Base-by-base conservation (phyloP, 2,888 invertebrate species). In the Diarsia brunnea region DNA sequence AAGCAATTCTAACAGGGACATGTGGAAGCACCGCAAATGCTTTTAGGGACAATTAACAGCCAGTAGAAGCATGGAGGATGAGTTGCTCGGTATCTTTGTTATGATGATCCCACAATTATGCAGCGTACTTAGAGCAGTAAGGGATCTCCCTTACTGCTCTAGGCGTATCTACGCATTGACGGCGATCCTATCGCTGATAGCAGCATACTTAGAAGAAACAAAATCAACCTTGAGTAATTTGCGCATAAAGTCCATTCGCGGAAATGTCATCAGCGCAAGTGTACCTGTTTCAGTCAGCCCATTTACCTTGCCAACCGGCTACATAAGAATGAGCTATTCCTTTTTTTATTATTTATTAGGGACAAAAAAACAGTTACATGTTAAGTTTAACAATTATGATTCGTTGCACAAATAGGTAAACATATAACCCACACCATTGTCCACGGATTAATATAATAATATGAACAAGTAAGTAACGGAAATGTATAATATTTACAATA, bases 1-100 rank as follows among this genome's bases (percentile, higher is more conserved):
- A 43, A 21, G 45, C 43, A 55, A 73, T 53, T 53, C 2, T 24
- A 53, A 47, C 16, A 60, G 14, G 19, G 21, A 31, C 12, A 45
- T 51, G 24, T 51, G 21, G 31, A 60, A 43, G 27, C 55, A n/a
- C 1, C 43, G 19, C 24, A 24, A 66, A 66, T 45, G n/a, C 47
- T 43, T 73, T 74, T 31, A 53, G 45, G 16, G 3, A 19, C 45
- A 68, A 63, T 63, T 43, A 63, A 63, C 43, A 63, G 43, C 14
- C 16, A 63, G 63, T n/a, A 61, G 5, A n/a, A 19, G 19, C 4
- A n/a, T 75, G 21, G 8, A 27, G 19, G n/a, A n/a, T n/a, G n/a
- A n/a, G n/a, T n/a, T n/a, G n/a, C 27, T 27, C 38, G 38, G 38
- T 21, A 24, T 63, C 16, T 49, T 64, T 45, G 43, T 53, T 45